Evolutionary conservation across 2,797 vertebrate species (phyloP), one percentile per base, ranked within the genome.

Genomic region (Girardinus metallicus): DNA sequence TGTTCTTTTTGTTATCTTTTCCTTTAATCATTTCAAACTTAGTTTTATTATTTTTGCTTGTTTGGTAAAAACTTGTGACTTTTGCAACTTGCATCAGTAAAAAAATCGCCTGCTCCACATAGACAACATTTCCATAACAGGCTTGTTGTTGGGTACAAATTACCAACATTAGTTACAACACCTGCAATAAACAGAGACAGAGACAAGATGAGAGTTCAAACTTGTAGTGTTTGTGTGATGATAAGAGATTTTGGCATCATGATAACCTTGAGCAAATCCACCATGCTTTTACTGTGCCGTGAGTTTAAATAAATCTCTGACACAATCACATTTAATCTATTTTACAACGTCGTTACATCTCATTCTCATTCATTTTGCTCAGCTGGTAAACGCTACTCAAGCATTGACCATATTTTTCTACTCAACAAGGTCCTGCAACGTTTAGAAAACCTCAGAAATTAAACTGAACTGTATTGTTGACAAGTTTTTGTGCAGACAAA

Each of bases 181-280:
- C n/a, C n/a, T n/a, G n/a, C n/a, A n/a, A n/a, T n/a, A n/a, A n/a
- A n/a, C n/a, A n/a, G n/a, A n/a, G n/a, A n/a, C n/a, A n/a, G n/a
- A n/a, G 4, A 80, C 79, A 75, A n/a, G 46, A 26, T 47, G 64
- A 72, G 29, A 79, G 47, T 49, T 78, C 7, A 39, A 31, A 39
- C 74, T 80, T 10, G 31, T 62, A 77, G 68, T 72, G 44, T 39
- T 39, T 5, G 21, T 68, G 64, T 41, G 18, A 41, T 11, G 23
- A 11, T 39, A 5, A 41, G 36, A 68, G 36, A 68, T 6, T 5
- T 12, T 68, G 9, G 23, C 26, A 23, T 23, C 11, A 41, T 13
- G 1, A 41, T 41, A 41, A 68, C 39, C 39, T 26, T 41, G 36
- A 68, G 36, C 9, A 41, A 68, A 41, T 39, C 39, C 4, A 26